A percentile compares a stretch with the other conserved stretches of the same genome.
phyloP scores from a whole-genome alignment of 2,888 invertebrate species.

The Trissolcus japonicus region DNA sequence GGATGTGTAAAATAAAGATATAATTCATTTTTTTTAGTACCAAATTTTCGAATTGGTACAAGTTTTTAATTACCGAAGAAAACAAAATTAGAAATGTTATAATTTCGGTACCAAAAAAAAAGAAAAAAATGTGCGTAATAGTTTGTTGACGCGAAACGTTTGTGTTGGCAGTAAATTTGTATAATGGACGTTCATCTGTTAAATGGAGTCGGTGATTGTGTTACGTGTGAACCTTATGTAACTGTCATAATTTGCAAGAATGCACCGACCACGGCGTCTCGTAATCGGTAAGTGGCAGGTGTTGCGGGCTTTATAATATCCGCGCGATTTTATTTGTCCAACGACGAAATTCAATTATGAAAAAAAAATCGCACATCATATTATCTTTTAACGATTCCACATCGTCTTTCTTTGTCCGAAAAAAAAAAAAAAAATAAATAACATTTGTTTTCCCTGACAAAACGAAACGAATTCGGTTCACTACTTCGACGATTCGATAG shows the following conservation, averaged over 20 bases:
- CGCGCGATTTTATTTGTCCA: slow-evolving; percentile 40
- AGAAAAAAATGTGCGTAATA: neutral
- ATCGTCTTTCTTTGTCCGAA: neutral
- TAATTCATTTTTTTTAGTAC: no score
- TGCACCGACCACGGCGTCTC: slow-evolving; percentile 56
- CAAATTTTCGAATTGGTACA: no score
- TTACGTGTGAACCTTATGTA: slow-evolving; percentile 57
- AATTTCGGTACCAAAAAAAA: no score
- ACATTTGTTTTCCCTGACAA: neutral
- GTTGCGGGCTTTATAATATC: slow-evolving; percentile 54
- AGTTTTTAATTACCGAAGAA: no score
- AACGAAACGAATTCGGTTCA: neutral
- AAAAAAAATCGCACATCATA: neutral
- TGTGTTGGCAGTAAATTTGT: slow-evolving; percentile 41
- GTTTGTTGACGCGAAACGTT: slow-evolving; percentile 31
- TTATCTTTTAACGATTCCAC: neutral
- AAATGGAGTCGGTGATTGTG: slow-evolving; percentile 54
- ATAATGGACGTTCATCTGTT: slow-evolving; percentile 54
- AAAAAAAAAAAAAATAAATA: no score
- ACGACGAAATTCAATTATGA: slow-evolving; percentile 37
- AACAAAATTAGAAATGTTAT: neutral
- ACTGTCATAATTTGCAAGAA: slow-evolving; percentile 58
- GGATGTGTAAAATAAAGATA: neutral
- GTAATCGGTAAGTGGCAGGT: slow-evolving; percentile 59
- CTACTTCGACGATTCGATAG: no score